Evolutionary conservation across 1,140 invertebrate species (phyloP).

Genomic region (Orchestia grillus): DNA sequence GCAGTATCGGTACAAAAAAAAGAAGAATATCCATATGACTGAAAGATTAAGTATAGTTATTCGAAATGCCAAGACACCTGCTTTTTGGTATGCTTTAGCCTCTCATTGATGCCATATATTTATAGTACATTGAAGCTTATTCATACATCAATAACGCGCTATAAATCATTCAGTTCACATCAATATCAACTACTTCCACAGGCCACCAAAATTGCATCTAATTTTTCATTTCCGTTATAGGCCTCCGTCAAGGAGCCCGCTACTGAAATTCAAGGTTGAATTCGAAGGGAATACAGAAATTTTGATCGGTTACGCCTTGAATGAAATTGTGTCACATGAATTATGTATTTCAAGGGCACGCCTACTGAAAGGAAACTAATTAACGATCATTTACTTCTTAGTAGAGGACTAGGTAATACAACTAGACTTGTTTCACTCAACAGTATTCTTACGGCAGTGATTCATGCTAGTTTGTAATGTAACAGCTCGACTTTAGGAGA

Average conservation of each 20-base stretch:
- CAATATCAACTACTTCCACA: background rate
- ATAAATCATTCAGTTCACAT: background rate
- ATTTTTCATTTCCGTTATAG: too few relatives aligned
- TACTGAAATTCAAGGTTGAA: background rate
- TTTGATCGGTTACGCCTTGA: background rate
- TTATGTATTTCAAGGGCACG: background rate
- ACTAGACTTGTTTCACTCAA: background rate
- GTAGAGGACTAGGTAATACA: background rate
- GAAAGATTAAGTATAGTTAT: too few relatives aligned
- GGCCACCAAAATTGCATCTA: too few relatives aligned
- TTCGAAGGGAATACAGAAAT: background rate
- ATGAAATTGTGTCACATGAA: background rate
- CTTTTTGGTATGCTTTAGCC: background rate
- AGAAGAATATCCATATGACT: too few relatives aligned
- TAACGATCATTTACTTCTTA: background rate
- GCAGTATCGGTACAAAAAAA: too few relatives aligned
- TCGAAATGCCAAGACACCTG: too few relatives aligned
- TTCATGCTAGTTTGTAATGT: background rate
- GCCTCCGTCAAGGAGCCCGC: too few relatives aligned
- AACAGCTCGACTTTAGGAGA: background rate
- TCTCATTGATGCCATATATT: background rate
- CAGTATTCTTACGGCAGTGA: background rate
- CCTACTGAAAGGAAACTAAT: background rate
- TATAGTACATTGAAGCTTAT: background rate
- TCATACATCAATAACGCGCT: background rate